Conservation (phyloP, 2,888 invertebrate species). For the Phoenoteleia sp. region DNA sequence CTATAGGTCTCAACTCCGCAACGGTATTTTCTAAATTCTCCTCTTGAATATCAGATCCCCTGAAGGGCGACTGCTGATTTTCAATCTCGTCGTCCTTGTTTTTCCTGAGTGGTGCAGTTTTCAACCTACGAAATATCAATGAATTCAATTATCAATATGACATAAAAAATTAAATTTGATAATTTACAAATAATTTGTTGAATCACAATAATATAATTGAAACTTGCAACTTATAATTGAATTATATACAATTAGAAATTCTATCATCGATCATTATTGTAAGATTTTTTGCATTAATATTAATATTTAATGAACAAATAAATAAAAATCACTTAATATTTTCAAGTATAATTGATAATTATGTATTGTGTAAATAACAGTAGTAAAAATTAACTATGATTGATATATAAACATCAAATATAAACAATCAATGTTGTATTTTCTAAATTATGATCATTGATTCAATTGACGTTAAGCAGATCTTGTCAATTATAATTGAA, state of each 20-base stretch:
- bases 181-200: conserved; percentile 1
- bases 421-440: too few relatives aligned
- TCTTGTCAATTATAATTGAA: too few relatives aligned
- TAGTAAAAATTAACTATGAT: too few relatives aligned
- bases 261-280: too few relatives aligned
- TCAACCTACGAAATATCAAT: conserved; percentile 75
- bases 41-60: conserved; percentile 73
- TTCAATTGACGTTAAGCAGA: too few relatives aligned
- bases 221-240: neutral
- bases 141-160: conserved; percentile 1
- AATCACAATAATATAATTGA: neutral
- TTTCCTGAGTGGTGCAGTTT: conserved; percentile 76
- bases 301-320: neutral
- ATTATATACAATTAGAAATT: too few relatives aligned
- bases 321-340: too few relatives aligned
- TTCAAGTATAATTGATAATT: too few relatives aligned
- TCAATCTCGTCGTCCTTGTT: conserved; percentile 77
- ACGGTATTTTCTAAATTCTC: conserved; percentile 83
- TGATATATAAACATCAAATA: too few relatives aligned
- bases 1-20: conserved; percentile 82
- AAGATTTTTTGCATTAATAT: too few relatives aligned
- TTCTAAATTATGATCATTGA: too few relatives aligned
- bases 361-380: too few relatives aligned
- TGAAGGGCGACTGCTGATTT: conserved; percentile 77
- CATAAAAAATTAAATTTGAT: neutral